Base-by-base conservation (phyloP, 2,113 vertebrate species). In the Leucosticte australis region DNA sequence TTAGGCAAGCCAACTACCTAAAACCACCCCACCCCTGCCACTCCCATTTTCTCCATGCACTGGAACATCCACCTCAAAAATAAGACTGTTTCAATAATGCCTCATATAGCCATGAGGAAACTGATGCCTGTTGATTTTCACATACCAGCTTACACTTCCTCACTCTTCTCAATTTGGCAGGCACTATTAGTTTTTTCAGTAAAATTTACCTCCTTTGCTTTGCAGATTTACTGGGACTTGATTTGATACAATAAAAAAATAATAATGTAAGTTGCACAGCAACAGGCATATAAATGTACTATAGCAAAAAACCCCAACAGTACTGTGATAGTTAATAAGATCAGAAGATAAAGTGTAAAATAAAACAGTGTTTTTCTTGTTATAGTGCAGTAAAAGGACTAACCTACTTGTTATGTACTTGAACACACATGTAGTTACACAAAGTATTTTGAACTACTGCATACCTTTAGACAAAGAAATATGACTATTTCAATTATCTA, bases 1-100 rank as follows among this genome's bases (percentile, higher is more conserved):
- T 94, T 90, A 92, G 62, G 87, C 78, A 96, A 94, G n/a, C 7
- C 59, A 79, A 22, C 55, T 56, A 73, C 90, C 88, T 91, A 75
- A 91, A 82, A 35, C 21, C 35, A 71, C 87, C 47, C 85, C 85
- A 65, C 87, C 89, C 78, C 47, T 93, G 68, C 86, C 91, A 94
- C 90, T 96, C 94, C 92, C 64, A 80, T 81, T 55, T 80, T 63
- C 83, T 71, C 50, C 52, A 15, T 41, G n/a, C 64, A 74, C 79
- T 75, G 50, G 52, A 94, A 96, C 35, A 81, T 93, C 83, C 79
- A 86, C 68, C 90, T 93, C 69, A 90, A 53, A 95, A 96, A 52
- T 81, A 67, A 70, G 47, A 67, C 64, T 92, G 71, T 95, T 96
- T 94, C 80, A 93, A 71, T 68, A 41, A n/a, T 2, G 23, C 52